Conservation (phyloP, 30 jellyfish, hydroid and myxozoan species). For the Aurelia sp. region DNA sequence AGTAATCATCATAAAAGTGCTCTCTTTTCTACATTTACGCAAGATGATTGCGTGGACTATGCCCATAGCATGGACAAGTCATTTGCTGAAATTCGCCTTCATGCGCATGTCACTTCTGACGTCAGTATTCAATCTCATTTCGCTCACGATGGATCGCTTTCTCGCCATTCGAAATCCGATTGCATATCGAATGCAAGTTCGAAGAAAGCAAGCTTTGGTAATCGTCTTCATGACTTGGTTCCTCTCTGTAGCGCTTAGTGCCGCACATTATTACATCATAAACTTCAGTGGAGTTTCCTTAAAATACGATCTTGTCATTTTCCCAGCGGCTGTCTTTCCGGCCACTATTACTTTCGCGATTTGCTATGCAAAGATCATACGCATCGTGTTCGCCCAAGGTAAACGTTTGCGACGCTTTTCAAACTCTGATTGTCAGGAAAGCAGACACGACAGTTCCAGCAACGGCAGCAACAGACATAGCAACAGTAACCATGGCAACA, state of each 20-base stretch:
- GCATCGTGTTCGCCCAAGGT: conserved; percentile 13
- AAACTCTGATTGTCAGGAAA: no score
- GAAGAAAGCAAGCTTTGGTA: neutral
- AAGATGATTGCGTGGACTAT: neutral
- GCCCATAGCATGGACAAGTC: neutral
- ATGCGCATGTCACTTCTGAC: conserved; percentile 46
- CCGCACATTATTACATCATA: neutral
- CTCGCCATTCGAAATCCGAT: conserved; percentile 51
- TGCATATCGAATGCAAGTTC: conserved; percentile 29
- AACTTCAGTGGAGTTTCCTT: neutral
- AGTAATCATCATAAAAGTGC: conserved; percentile 3
- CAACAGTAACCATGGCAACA: neutral
- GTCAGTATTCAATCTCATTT: conserved; percentile 55
- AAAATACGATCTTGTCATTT: conserved; percentile 19
- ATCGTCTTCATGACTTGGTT: conserved; percentile 50
- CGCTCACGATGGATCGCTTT: conserved; percentile 56
- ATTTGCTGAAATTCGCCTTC: conserved; percentile 18
- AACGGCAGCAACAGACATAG: neutral
- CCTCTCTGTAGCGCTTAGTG: conserved; percentile 8
- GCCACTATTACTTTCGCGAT: conserved; percentile 18
- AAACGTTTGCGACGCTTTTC: conserved; percentile 2
- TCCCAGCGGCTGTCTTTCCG: conserved; percentile 31
- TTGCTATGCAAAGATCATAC: neutral
- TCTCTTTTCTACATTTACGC: neutral
- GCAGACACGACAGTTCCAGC: neutral